Evolutionary conservation across 1,140 invertebrate species (phyloP), one percentile per base, ranked within the genome.

Genomic region (Acromyrmex echinatior): DNA sequence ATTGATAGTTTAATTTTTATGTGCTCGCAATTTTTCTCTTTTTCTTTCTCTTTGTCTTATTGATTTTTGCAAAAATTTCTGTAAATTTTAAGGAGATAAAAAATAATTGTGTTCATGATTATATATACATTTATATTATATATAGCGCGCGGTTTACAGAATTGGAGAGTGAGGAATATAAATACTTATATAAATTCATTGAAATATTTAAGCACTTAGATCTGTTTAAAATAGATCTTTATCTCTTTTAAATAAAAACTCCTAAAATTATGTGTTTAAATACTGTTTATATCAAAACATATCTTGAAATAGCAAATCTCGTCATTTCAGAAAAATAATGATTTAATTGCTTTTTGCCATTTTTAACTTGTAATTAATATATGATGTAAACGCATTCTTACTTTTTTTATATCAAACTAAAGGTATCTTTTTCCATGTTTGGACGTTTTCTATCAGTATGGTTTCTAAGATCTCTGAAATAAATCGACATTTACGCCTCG

Each of bases 401-500:
- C 10, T 31, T 49, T 49, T 78, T 79, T 63, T 65, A 9, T 14
- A 25, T 3, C 12, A 12, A n/a, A 1, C 35, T 3, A 16, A 2
- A 35, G 45, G 35, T 45, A 35, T 49, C 14, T 62, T 49, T 45
- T 62, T 28, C 16, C 18, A n/a, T 49, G 35, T 35, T 71, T 31
- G 39, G 18, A 73, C 25, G 7, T 82, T n/a, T 62, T 70, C 7
- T n/a, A 71, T 73, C 35, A 21, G 35, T 60, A 6, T 51, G 21
- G 16, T 21, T 62, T 63, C 31, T 51, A 21, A 62, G 39, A 45
- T 25, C 21, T 18, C 21, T 49, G 70, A 63, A 62, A 86, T 63
- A 70, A 86, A 90, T 86, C 82, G 74, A 80, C 87, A 62, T 86
- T 71, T 80, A 14, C 56, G 39, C 31, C 21, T 62, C 60, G 49